These are phyloP conservation scores for Drosophila antonietae DNA, from an alignment of 2,888 invertebrate genomes.

Conservation along the genomic window DNA sequence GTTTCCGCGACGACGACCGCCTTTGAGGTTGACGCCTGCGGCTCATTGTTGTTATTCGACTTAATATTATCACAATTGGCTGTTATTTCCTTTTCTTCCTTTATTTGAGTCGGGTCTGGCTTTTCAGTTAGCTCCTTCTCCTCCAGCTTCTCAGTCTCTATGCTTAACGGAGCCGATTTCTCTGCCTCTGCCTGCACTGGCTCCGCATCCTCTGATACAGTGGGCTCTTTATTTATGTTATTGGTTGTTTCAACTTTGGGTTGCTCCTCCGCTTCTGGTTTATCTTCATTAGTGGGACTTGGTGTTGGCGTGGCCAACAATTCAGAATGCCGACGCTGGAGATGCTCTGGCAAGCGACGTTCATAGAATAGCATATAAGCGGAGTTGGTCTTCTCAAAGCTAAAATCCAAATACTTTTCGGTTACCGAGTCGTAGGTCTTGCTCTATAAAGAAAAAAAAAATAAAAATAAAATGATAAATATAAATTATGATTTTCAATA, in stretches of 20 bases:
- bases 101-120: neutral
- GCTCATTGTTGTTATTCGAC: constrained; percentile 63
- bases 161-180: neutral
- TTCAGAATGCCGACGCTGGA: constrained; percentile 83
- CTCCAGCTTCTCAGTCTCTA: neutral
- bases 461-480: neutral
- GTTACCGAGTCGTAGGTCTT: constrained; percentile 98
- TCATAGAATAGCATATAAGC: constrained; percentile 99
- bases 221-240: constrained; percentile 25
- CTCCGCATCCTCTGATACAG: constrained; percentile 8
- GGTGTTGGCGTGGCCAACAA: constrained; percentile 71
- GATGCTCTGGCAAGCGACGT: constrained; percentile 87
- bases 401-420: constrained; percentile 98
- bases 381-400: constrained; percentile 98
- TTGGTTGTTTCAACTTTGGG: constrained; percentile 28
- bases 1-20: constrained; percentile 46
- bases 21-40: constrained; percentile 71
- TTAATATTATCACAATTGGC: constrained; percentile 83
- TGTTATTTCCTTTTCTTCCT: constrained; percentile 53
- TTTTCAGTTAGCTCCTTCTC: constrained; percentile 12
- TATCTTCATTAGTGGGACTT: constrained; percentile 68
- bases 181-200: neutral
- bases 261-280: constrained; percentile 41
- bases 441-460: constrained; percentile 87
- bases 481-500: neutral